These are phyloP conservation scores for Typhlomys cinereus DNA, from an alignment of 2,113 vertebrate genomes.

Conservation along the genomic window DNA sequence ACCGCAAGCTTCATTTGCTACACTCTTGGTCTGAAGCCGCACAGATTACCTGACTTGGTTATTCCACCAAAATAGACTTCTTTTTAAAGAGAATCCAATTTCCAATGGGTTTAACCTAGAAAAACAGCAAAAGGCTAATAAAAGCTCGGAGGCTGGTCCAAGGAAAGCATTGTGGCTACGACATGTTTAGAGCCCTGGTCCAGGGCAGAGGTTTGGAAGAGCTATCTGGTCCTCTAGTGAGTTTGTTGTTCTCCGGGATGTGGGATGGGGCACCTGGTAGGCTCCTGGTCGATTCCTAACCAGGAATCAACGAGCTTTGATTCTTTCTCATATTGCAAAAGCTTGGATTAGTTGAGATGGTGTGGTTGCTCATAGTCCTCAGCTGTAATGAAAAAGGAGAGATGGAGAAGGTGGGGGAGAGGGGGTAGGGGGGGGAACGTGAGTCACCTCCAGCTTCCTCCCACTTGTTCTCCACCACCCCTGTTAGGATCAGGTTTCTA, in stretches of 20 bases:
- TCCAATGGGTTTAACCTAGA: slow-evolving; percentile 83
- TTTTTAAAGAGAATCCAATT: slow-evolving; percentile 80
- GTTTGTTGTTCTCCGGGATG: slow-evolving; percentile 61
- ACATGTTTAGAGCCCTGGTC: slow-evolving; percentile 69
- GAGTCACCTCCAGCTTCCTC: background rate
- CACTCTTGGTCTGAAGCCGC: slow-evolving; percentile 70
- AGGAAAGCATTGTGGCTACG: slow-evolving; percentile 82
- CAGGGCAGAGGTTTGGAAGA: slow-evolving; percentile 69
- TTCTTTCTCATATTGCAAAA: background rate
- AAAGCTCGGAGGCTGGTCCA: slow-evolving; percentile 79
- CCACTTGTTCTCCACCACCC: background rate
- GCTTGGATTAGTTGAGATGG: slow-evolving; percentile 20
- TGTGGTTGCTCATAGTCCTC: background rate
- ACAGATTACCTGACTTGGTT: slow-evolving; percentile 80
- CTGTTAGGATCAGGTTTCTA: background rate
- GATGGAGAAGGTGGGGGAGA: no score
- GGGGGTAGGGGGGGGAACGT: background rate
- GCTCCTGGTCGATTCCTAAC: slow-evolving; percentile 23
- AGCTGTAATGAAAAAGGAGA: slow-evolving; percentile 1
- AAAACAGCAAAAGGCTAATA: slow-evolving; percentile 84
- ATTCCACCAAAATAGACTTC: slow-evolving; percentile 82
- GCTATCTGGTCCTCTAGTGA: slow-evolving; percentile 69
- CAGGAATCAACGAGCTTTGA: slow-evolving; percentile 58
- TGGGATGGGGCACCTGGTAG: slow-evolving; percentile 56
- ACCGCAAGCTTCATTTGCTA: slow-evolving; percentile 63